Percentiles rank a stretch among this genome's conserved stretches.
phyloP scores from a whole-genome alignment of 1,140 invertebrate species.

The Brachionus koreanus region DNA sequence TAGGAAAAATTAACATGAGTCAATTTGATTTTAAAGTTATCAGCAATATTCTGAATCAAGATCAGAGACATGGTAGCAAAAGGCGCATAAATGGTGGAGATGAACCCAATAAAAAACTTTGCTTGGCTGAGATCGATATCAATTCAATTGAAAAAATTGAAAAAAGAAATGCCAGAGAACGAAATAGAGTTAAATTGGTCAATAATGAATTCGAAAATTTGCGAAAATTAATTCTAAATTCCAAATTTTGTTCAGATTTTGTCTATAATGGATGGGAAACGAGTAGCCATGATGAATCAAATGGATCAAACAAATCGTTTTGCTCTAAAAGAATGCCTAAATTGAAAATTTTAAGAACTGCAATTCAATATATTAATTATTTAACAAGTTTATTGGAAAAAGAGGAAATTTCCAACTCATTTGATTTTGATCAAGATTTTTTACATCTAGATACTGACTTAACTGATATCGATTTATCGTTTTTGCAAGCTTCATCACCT shows the following conservation, averaged over 20 bases:
- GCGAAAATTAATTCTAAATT: neutral
- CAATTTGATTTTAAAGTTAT: constrained; percentile 21
- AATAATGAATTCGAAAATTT: constrained; percentile 43
- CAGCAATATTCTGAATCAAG: constrained; percentile 2
- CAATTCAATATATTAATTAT: constrained; percentile 36
- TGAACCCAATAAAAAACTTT: neutral
- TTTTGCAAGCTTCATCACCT: neutral
- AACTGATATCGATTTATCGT: constrained; percentile 9
- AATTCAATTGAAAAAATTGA: constrained; percentile 12
- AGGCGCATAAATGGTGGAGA: neutral
- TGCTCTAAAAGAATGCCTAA: neutral
- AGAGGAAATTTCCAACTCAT: neutral
- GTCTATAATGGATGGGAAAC: neutral
- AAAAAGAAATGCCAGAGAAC: constrained; percentile 32
- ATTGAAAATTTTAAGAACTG: constrained; percentile 6
- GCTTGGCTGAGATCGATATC: neutral
- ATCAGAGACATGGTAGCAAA: neutral
- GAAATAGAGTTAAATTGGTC: constrained; percentile 23
- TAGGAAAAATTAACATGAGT: neutral
- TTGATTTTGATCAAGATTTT: neutral
- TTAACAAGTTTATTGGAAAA: neutral
- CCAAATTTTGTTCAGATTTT: neutral
- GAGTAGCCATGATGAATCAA: neutral
- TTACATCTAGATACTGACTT: neutral
- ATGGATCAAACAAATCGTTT: neutral